These are phyloP conservation scores for Notothenia rossii DNA, from an alignment of 2,113 vertebrate genomes.

Conservation along the genomic window DNA sequence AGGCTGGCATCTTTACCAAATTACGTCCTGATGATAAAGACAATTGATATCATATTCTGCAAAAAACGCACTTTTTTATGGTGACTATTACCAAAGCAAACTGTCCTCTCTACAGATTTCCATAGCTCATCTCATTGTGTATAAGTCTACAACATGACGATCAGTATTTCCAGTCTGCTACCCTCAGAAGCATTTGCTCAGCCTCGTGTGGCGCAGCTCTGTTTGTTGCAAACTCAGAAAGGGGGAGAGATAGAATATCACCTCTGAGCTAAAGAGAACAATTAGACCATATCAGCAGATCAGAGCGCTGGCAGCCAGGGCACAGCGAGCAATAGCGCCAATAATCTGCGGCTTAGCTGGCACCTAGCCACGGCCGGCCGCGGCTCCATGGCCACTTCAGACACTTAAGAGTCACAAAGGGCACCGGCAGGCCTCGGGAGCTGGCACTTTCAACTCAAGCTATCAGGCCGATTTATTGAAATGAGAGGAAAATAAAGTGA, in stretches of 20 bases:
- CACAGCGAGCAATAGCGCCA: conserved; percentile 67
- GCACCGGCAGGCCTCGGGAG: conserved; percentile 57
- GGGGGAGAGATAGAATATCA: conserved; percentile 56
- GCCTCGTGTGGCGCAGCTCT: not conserved
- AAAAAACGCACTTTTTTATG: too few relatives aligned
- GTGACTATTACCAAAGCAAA: not conserved
- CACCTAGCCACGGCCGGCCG: conserved; percentile 60
- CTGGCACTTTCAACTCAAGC: conserved; percentile 49
- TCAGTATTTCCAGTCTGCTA: not conserved
- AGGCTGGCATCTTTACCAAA: too few relatives aligned
- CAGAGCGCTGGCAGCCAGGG: conserved; percentile 69
- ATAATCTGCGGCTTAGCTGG: conserved; percentile 79
- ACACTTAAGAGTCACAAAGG: conserved; percentile 74
- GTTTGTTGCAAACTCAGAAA: conserved; percentile 28
- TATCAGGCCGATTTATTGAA: conserved; percentile 52
- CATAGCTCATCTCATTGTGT: not conserved
- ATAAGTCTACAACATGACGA: not conserved
- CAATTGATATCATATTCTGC: not conserved
- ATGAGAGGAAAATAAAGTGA: conserved; percentile 41
- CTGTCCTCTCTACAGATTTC: not conserved
- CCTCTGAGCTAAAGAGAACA: conserved; percentile 77
- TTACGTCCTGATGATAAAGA: not conserved
- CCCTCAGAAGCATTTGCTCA: not conserved
- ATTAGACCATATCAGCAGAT: conserved; percentile 80
- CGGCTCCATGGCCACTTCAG: conserved; percentile 70